phyloP scores from a whole-genome alignment of 1,140 invertebrate species.

The Alviniconcha marisindica region DNA sequence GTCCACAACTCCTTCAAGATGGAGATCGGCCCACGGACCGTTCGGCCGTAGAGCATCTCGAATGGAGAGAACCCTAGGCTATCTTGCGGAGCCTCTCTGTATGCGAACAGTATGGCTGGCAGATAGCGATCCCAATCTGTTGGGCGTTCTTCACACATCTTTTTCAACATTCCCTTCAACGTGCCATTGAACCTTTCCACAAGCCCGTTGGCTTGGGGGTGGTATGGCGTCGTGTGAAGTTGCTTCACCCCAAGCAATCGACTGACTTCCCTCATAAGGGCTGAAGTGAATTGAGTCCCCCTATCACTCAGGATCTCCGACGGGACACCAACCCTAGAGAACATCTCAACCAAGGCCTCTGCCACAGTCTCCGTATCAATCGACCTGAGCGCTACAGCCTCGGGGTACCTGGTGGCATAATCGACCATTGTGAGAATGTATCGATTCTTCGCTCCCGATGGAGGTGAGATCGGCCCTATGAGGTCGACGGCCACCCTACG shows the following conservation, averaged over 20 bases:
- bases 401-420: constrained; percentile 56
- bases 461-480: constrained; percentile 45
- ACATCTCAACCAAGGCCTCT: constrained; percentile 47
- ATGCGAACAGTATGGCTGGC: constrained; percentile 60
- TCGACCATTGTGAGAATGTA: constrained; percentile 49
- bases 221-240: constrained; percentile 43
- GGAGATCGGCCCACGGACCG: constrained; percentile 52
- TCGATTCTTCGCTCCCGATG: constrained; percentile 41
- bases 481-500: constrained; percentile 52
- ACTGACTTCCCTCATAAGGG: constrained; percentile 18
- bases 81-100: constrained; percentile 51
- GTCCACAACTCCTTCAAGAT: constrained; percentile 59
- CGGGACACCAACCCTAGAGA: constrained; percentile 56
- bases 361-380: constrained; percentile 49
- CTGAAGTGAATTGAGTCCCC: constrained; percentile 8
- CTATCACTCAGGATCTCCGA: neutral
- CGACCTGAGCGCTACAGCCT: constrained; percentile 45
- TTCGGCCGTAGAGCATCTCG: constrained; percentile 62
- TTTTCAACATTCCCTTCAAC: constrained; percentile 54
- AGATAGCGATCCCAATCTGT: constrained; percentile 69
- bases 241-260: constrained; percentile 35
- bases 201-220: constrained; percentile 45
- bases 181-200: constrained; percentile 41
- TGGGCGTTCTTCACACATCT: constrained; percentile 54
- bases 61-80: constrained; percentile 61